Base-by-base conservation (phyloP, 2,888 invertebrate species). In the Adineta ricciae region DNA sequence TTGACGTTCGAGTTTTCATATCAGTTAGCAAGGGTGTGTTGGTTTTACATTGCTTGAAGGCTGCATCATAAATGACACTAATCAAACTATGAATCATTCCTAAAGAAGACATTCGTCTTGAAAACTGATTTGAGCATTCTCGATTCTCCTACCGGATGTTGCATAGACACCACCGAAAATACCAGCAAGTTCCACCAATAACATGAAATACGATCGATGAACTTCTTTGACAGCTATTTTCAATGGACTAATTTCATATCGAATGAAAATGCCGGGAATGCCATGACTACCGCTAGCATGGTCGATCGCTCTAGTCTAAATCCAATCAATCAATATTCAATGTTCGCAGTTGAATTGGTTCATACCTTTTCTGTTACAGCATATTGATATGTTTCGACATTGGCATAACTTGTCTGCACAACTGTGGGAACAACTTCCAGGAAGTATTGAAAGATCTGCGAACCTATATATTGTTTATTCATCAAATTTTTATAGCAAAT, bases 381-480 rank as follows among this genome's bases (percentile, higher is more conserved):
- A 90, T 96, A 98, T 90, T 98, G 97, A 89, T 94, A 97, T 0
- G 96, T 90, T 86, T 90, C 89, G 84, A 90, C 88, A 54, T 89
- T 88, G 46, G 88, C 87, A 84, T 87, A 86, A 85, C 88, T 88
- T 9, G 90, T 90, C 46, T 89, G 88, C n/a, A 98, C 94, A 89
- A 95, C 94, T 0, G 98, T 98, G 0, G 97, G 96, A 0, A 98
- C 97, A 27, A 98, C 94, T 92, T 97, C 95, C 84, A 98, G 92
- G 89, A 96, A 97, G 91, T 98, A 98, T 89, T 97, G 96, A 90
- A 93, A 96, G 83, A 95, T 90, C 91, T 95, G 94, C 90, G 93
- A 93, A 87, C 92, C 94, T 94, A 89, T 84, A 86, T 36, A 32
- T 32, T 64, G 72, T 21, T 50, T 52, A 86, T 24, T 24, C 38